Evolutionary conservation across 2,888 invertebrate genomes (phyloP).

Genomic region (Sabatieria punctata): DNA sequence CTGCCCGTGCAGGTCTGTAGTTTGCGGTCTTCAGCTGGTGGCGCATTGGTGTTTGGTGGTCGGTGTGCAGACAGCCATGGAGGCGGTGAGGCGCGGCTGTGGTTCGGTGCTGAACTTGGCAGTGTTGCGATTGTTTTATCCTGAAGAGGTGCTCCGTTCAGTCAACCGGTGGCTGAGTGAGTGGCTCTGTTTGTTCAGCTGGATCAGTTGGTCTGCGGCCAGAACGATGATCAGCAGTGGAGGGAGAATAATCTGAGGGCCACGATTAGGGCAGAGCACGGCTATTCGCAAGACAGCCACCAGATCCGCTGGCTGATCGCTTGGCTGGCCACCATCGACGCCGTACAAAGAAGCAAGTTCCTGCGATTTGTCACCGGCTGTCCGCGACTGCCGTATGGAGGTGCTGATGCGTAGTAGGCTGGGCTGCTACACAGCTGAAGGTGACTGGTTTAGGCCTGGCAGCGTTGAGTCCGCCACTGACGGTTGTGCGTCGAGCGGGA

Average conservation of each 20-base stretch:
- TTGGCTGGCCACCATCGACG: neutral
- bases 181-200: too few relatives aligned
- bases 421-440: too few relatives aligned
- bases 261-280: conserved; percentile 99
- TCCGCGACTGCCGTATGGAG: conserved; percentile 91
- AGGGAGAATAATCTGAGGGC: too few relatives aligned
- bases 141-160: conserved; percentile 80
- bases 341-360: conserved; percentile 64
- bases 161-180: too few relatives aligned
- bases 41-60: conserved; percentile 86
- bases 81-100: conserved; percentile 88
- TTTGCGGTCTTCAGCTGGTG: conserved; percentile 63
- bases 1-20: too few relatives aligned
- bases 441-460: too few relatives aligned
- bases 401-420: too few relatives aligned
- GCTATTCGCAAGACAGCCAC: conserved; percentile 80
- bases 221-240: too few relatives aligned
- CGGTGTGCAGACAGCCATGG: conserved; percentile 90
- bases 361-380: conserved; percentile 97
- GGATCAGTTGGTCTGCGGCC: conserved; percentile 43
- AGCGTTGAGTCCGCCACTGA: conserved; percentile 85
- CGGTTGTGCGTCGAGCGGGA: conserved; percentile 75
- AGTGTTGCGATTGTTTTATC: conserved; percentile 72
- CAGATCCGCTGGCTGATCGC: conserved; percentile 73
- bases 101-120: conserved; percentile 80